Base-by-base conservation (phyloP, 2,113 vertebrate species). In the Hipposideros armiger region DNA sequence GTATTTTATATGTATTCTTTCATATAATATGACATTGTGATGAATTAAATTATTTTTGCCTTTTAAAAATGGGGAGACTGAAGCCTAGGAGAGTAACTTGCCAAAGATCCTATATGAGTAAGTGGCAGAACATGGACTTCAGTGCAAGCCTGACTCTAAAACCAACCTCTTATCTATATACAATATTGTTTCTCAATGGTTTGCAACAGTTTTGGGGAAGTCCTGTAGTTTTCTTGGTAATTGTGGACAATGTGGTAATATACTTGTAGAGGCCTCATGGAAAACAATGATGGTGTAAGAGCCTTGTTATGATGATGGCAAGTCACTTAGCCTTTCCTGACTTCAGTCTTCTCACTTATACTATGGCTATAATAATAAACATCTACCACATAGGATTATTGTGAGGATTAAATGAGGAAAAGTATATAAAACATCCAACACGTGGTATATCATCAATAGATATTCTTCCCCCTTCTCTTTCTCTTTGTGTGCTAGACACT, bases 321-420 rank as follows among this genome's bases (percentile, higher is more conserved):
- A 76, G 42, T 86, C 22, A 76, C 36, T 76, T 62, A 81, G 32
- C 4, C 5, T 78, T 72, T 93, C 17, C 47, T 56, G 56, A 60
- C 26, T 32, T 87, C 26, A 88, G 52, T 67, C 26, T 95, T 90
- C 36, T 94, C 13, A 87, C 47, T 90, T 87, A 45, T 60, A 54
- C 32, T 52, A 42, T 80, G 15, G 28, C 8, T 52, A 54, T 69
- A 88, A 78, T 52, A 87, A 32, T 72, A 45, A 78, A n/a, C 76
- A 60, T 32, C 8, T 50, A 19, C 42, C 3, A n/a, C 26, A 64
- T 10, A 91, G 20, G 40, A 70, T 81, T 93, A 47, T 42, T 4
- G 7, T 80, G 78, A 91, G 11, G 8, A 72, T 54, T 54, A 73
- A 89, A 45, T 82, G 17, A 96, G 50, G 22, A 82, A 58, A 94